A percentile compares a stretch with the other conserved stretches of the same genome.
These are phyloP conservation scores for Mantis religiosa DNA, from an alignment of 2,888 invertebrate species.

Conservation along the genomic window DNA sequence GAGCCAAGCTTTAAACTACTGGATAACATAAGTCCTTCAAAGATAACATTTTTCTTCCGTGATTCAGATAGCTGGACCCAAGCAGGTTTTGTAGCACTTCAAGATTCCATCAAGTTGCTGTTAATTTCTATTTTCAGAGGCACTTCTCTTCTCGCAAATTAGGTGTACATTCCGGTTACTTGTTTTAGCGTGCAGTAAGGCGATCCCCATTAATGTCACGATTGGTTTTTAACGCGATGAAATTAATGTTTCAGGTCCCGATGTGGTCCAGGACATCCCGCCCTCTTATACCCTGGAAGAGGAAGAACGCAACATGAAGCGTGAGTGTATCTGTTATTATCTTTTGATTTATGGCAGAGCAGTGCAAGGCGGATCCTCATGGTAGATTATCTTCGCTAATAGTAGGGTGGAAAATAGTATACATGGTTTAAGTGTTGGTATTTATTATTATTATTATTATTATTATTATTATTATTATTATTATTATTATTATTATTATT, in stretches of 20 bases:
- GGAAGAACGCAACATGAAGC: slow-evolving; percentile 75
- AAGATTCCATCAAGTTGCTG: not conserved
- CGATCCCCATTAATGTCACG: not conserved
- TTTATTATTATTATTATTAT: not conserved
- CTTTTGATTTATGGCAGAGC: not conserved
- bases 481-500: too few species aligned
- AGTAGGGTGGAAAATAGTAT: not conserved
- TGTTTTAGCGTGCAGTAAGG: not conserved
- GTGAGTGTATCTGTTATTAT: slow-evolving; percentile 51
- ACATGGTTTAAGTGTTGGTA: not conserved
- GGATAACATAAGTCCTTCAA: too few species aligned
- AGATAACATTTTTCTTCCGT: too few species aligned
- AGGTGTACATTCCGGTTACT: not conserved
- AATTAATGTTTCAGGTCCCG: slow-evolving; percentile 59
- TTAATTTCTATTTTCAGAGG: not conserved
- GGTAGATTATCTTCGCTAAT: not conserved
- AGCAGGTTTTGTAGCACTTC: too few species aligned
- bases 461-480: too few species aligned
- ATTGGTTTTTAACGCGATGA: not conserved
- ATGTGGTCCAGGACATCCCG: slow-evolving; percentile 69
- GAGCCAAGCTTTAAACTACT: too few species aligned
- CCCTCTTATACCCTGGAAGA: slow-evolving; percentile 61
- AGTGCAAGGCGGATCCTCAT: not conserved
- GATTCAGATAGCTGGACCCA: too few species aligned
- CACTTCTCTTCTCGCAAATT: too few species aligned